These are phyloP conservation scores for human DNA, from an alignment of 2,113 vertebrate genomes.

Conservation along the genomic window DNA sequence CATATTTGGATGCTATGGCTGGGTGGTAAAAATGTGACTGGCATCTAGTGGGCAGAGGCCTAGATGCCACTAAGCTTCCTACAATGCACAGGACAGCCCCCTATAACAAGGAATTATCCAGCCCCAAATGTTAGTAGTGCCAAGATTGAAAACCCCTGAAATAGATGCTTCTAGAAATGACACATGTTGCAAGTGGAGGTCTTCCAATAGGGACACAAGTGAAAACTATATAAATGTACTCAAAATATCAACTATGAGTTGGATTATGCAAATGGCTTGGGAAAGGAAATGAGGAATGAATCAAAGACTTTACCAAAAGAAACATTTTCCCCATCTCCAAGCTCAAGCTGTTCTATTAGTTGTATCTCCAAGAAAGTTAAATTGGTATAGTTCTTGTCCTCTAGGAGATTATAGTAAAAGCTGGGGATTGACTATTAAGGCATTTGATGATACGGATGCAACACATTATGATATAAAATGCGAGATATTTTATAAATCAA, in stretches of 20 bases:
- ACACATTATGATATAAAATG: rapidly evolving
- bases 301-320: no score
- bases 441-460: rapidly evolving
- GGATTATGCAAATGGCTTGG: neutral
- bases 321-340: neutral
- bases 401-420: no score
- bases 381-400: no score
- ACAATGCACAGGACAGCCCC: neutral
- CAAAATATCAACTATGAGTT: neutral
- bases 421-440: rapidly evolving
- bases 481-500: no score
- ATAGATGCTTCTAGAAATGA: neutral
- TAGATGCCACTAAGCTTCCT: neutral
- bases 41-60: neutral
- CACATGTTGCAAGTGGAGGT: neutral
- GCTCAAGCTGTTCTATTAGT: no score
- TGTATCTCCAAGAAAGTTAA: neutral
- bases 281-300: neutral
- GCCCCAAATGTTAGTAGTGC: neutral
- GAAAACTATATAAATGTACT: neutral
- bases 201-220: rapidly evolving
- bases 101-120: neutral
- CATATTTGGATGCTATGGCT: neutral
- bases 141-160: neutral
- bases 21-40: neutral